These are phyloP conservation scores for Oscheius sp. DNA, from an alignment of 2,888 invertebrate genomes.

Conservation along the genomic window DNA sequence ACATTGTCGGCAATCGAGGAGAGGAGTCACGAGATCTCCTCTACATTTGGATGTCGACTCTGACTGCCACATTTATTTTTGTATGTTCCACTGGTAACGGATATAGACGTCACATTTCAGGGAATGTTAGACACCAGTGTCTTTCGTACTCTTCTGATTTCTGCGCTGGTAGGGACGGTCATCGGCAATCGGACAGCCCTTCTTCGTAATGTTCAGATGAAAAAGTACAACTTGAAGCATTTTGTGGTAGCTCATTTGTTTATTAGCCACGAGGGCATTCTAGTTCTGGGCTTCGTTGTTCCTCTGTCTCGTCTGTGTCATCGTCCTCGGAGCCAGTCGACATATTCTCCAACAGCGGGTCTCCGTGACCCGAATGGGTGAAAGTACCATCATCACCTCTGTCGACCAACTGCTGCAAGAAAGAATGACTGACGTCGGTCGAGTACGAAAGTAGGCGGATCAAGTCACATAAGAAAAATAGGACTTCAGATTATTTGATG, in stretches of 20 bases:
- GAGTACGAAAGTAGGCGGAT: conserved; percentile 12
- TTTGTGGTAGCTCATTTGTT: conserved; percentile 39
- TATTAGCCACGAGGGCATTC: conserved; percentile 2
- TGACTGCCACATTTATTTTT: conserved; percentile 44
- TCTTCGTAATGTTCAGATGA: conserved; percentile 10
- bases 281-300: conserved; percentile 55
- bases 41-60: conserved; percentile 52
- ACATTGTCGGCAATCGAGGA: conserved; percentile 54
- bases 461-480: neutral
- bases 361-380: conserved; percentile 43
- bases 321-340: conserved; percentile 45
- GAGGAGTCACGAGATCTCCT: conserved; percentile 46
- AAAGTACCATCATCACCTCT: conserved; percentile 40
- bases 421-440: conserved; percentile 32
- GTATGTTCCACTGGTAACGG: conserved; percentile 20
- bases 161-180: conserved; percentile 46
- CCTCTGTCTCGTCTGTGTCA: conserved; percentile 46
- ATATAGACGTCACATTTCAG: neutral
- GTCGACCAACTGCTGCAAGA: conserved; percentile 46
- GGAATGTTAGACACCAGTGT: conserved; percentile 20
- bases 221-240: conserved; percentile 44
- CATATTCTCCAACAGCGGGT: conserved; percentile 46
- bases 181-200: conserved; percentile 53
- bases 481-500: neutral
- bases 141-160: conserved; percentile 39